Conservation (phyloP, 2,113 vertebrate genomes). For the Arizona elegans region DNA sequence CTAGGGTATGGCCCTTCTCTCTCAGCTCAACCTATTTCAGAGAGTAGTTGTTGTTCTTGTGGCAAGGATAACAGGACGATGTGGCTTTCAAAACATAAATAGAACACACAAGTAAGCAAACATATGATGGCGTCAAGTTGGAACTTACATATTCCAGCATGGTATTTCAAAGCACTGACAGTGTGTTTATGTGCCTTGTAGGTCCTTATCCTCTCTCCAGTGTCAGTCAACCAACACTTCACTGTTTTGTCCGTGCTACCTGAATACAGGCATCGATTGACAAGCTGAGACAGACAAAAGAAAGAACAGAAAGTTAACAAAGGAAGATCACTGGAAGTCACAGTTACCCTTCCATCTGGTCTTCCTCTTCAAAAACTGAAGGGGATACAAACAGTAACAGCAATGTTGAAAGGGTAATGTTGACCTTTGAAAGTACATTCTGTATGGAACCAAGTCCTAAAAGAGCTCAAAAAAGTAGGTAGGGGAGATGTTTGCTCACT, state of each 20-base stretch:
- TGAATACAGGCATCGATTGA: slow-evolving; percentile 72
- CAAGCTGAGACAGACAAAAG: slow-evolving; percentile 66
- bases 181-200: slow-evolving; percentile 76
- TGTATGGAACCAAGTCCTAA: accelerated
- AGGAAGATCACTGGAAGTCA: neutral
- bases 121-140: neutral
- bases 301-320: accelerated
- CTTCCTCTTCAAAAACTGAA: neutral
- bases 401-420: neutral
- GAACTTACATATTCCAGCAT: slow-evolving; percentile 77
- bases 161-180: slow-evolving; percentile 78
- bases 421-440: neutral
- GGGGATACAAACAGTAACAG: neutral
- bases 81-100: neutral
- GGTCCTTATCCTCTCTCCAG: slow-evolving; percentile 69
- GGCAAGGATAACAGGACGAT: neutral
- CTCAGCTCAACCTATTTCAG: neutral
- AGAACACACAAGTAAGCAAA: neutral
- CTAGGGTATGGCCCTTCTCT: neutral
- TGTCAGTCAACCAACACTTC: slow-evolving; percentile 77
- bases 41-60: neutral
- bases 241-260: slow-evolving; percentile 76
- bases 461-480: neutral
- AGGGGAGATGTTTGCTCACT: neutral
- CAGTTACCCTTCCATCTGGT: neutral